These are phyloP conservation scores for Antrozous pallidus DNA, from an alignment of 2,797 vertebrate genomes.

Conservation along the genomic window DNA sequence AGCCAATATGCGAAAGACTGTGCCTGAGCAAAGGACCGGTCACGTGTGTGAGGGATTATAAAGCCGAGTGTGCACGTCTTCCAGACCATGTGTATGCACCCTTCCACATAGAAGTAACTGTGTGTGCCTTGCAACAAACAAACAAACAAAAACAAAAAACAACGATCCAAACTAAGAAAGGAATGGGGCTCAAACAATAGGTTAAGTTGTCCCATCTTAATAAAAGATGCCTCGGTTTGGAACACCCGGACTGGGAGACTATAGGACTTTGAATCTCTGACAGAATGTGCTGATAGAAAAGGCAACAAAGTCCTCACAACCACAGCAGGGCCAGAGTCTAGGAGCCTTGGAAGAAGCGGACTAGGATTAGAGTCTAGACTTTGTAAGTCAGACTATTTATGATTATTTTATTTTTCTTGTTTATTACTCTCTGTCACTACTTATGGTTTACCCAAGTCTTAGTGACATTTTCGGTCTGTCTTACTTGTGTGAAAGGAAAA, in stretches of 20 bases:
- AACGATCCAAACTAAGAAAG: not conserved
- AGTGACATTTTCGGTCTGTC: not conserved
- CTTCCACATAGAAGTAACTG: too few species aligned
- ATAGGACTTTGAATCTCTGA: not conserved
- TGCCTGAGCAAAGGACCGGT: too few species aligned
- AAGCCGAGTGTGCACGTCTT: too few species aligned
- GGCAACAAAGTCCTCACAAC: not conserved
- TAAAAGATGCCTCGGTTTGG: not conserved
- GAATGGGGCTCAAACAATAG: not conserved
- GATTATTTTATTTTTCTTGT: not conserved
- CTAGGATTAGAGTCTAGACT: not conserved
- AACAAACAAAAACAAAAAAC: too few species aligned
- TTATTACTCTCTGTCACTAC: not conserved
- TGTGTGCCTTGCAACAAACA: too few species aligned
- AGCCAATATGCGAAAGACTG: too few species aligned
- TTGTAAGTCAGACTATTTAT: not conserved
- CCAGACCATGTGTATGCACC: too few species aligned
- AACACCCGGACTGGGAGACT: not conserved
- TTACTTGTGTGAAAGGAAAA: not conserved
- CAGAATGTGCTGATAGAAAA: not conserved
- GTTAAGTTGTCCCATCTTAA: not conserved
- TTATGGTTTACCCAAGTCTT: not conserved
- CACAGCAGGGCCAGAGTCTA: not conserved
- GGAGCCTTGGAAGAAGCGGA: not conserved
- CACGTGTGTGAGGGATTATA: too few species aligned